These are phyloP conservation scores for Corythornis madagascariensis DNA, from an alignment of 2,113 vertebrate species.

Conservation along the genomic window DNA sequence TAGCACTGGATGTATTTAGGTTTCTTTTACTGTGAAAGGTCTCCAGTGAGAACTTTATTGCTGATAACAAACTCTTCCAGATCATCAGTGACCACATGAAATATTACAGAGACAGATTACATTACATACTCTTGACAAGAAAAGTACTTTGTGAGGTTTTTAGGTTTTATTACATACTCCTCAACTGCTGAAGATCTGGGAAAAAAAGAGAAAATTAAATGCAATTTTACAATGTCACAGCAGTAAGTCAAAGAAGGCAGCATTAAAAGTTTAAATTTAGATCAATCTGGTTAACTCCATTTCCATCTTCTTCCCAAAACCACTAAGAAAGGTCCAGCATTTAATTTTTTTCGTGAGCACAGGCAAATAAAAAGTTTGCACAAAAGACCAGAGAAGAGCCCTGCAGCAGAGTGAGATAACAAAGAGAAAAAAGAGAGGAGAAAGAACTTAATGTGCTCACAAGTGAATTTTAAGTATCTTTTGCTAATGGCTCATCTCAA, in stretches of 20 bases:
- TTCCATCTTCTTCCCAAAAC: neutral
- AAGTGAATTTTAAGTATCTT: neutral
- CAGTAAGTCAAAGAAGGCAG: neutral
- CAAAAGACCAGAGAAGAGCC: neutral
- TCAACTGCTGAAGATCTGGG: neutral
- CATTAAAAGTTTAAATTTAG: neutral
- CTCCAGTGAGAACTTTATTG: neutral
- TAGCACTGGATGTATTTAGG: neutral
- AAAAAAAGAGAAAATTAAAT: slow-evolving; percentile 2
- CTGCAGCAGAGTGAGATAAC: neutral
- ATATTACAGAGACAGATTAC: slow-evolving; percentile 6
- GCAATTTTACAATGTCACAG: neutral
- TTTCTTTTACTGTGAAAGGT: neutral
- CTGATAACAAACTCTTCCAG: slow-evolving; percentile 14
- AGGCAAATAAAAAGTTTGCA: neutral
- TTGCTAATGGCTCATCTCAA: neutral
- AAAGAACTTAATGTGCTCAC: neutral
- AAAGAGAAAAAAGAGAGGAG: neutral
- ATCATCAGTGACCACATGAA: neutral
- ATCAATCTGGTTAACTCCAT: neutral
- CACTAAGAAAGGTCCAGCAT: neutral
- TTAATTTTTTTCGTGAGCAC: neutral
- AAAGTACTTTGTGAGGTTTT: slow-evolving; percentile 12
- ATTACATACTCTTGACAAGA: neutral
- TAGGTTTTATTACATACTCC: neutral